Evolutionary conservation across 2,888 invertebrate species (phyloP), one percentile per base, ranked within the genome.

Genomic region (Gari tellinella): DNA sequence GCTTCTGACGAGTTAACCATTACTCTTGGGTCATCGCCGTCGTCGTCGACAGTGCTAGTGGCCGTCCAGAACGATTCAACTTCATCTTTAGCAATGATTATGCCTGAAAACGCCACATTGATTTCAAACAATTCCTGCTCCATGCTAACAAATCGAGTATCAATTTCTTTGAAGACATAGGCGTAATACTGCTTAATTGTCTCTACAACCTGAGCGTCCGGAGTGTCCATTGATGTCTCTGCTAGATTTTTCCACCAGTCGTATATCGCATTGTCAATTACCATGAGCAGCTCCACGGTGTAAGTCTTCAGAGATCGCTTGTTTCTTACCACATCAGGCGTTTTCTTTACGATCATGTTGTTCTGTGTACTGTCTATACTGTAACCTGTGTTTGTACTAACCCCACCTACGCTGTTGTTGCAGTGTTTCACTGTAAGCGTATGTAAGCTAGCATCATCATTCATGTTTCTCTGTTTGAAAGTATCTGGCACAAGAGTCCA

Each of bases 1-100:
- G 78, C 78, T 51, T 74, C 74, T 8, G 78, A 79, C 1, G 78
- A 67, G 37, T 79, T 79, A 2, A 79, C 72, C 78, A 79, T 73
- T 12, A 70, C 52, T 12, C 78, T 55, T 19, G 46, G 37, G 19
- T 56, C 61, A 10, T 53, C 51, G 10, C 46, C 48, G 8, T 52
- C 55, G 15, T 53, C 62, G 17, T 67, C 72, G 4, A 79, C 41
- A n/a, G 40, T 57, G 43, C 74, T 74, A 12, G 53, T 64, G 12
- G 67, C 48, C 8, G 78, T 79, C 78, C 78, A 79, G 43, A 63
- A 61, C 0, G 78, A 79, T 25, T 74, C 72, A n/a, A 51, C 51
- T 25, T 74, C 72, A 14, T 64, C 68, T 25, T 67, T 55, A 3
- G 78, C 74, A 3, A 74, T 62, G 23, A 67, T 45, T 8, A 73